These are phyloP conservation scores for Malaclemys terrapin DNA, from an alignment of 2,113 vertebrate genomes.

Conservation along the genomic window DNA sequence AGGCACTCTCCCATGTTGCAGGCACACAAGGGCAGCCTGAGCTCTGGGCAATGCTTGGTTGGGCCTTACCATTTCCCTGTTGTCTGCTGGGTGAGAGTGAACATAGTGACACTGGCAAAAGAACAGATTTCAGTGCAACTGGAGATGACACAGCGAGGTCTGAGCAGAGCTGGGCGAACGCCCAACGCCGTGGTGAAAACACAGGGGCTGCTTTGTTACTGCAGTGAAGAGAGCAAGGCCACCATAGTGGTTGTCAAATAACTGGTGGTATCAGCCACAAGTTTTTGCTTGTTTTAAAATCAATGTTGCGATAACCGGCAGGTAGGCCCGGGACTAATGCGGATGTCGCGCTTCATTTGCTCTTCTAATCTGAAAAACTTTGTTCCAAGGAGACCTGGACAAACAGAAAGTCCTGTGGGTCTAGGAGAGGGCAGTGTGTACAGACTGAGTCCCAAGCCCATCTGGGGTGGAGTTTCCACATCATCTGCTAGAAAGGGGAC, in stretches of 20 bases:
- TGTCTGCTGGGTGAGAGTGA: not conserved
- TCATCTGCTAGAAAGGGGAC: no score
- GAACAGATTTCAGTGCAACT: not conserved
- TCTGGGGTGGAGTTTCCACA: no score
- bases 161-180: not conserved
- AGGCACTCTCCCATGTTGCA: not conserved
- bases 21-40: not conserved
- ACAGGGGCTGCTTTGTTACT: not conserved
- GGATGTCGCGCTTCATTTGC: not conserved
- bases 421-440: not conserved
- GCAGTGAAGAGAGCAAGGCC: not conserved
- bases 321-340: not conserved
- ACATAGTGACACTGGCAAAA: not conserved
- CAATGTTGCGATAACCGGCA: not conserved
- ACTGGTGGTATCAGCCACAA: not conserved
- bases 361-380: not conserved
- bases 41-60: no score
- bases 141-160: not conserved
- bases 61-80: not conserved
- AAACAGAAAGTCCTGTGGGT: not conserved
- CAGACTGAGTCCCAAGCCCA: not conserved
- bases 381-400: not conserved
- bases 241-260: not conserved
- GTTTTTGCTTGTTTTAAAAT: not conserved
- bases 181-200: not conserved